Base-by-base conservation (phyloP, 2,797 vertebrate genomes). In the Phalloptychus januarius region DNA sequence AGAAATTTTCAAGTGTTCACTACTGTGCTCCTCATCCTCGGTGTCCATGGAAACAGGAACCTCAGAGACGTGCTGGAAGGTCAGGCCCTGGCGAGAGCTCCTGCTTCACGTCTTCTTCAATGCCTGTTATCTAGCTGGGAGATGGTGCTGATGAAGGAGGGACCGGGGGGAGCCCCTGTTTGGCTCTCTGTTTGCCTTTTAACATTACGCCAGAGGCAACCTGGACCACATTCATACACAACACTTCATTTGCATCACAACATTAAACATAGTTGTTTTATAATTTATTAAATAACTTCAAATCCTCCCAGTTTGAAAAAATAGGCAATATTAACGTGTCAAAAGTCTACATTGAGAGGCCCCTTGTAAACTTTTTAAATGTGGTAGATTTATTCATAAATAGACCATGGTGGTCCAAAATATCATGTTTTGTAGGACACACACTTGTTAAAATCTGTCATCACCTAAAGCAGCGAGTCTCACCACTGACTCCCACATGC, bases 11-110 rank as follows among this genome's bases (percentile, higher is more conserved):
- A 65, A 72, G 70, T 42, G 69, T n/a, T 77, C 73, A 56, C 79
- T 18, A 15, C 87, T 82, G 67, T 74, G 50, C 74, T 65, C 79
- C 84, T 85, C 79, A 56, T 78, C 76, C 79, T 76, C 81, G 33
- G 92, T 93, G 88, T 93, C 92, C 92, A 93, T 93, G 91, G 93
- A 86, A 92, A 94, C 91, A 18, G 79, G 83, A 85, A 84, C 83
- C 86, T 85, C 38, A 65, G 88, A 92, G 88, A 89, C 83, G 36
- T 73, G n/a, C 58, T 54, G 5, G 83, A 83, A 88, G 90, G 86
- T 93, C 91, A 87, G 81, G 76, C 72, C 25, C 28, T 85, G 86
- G 84, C 73, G 78, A 77, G 63, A 83, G 75, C 85, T 85, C 42
- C 76, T 85, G 82, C 79, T 72, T 87, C 85, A 83, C 81, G 31